Base-by-base conservation (phyloP, 1,140 invertebrate species). In the Chrysomallon squamiferum region DNA sequence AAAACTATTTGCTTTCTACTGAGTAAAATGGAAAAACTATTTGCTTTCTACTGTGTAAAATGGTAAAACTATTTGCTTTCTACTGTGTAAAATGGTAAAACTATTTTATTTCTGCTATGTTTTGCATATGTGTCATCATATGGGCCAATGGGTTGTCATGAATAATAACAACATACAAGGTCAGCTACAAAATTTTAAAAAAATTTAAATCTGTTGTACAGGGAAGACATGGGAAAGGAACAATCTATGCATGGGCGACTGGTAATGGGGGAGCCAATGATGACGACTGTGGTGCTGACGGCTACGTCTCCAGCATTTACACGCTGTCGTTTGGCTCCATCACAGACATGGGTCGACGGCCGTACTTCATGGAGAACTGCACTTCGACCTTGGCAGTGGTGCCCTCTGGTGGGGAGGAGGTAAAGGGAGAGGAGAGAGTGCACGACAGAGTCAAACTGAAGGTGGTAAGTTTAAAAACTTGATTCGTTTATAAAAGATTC, bases 161-260 rank as follows among this genome's bases (percentile, higher is more conserved):
- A n/a, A n/a, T n/a, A n/a, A n/a, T n/a, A n/a, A n/a, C n/a, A n/a
- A n/a, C n/a, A n/a, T n/a, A n/a, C n/a, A n/a, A n/a, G n/a, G n/a
- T n/a, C n/a, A n/a, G n/a, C n/a, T n/a, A n/a, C n/a, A n/a, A n/a
- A n/a, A n/a, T n/a, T n/a, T n/a, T n/a, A n/a, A n/a, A n/a, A n/a
- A n/a, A n/a, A n/a, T n/a, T n/a, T n/a, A n/a, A n/a, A n/a, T n/a
- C n/a, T n/a, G n/a, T n/a, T n/a, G n/a, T n/a, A n/a, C n/a, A 87
- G 86, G 87, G 87, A 43, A 70, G 87, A 9, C 65, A 72, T 35
- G 86, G 85, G 2, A 72, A 75, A 59, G 87, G 87, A 0, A 78
- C 68, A 9, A 81, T 88, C 25, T 87, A 77, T 73, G 83, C 87
- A 2, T 88, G 87, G 87, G 87, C 87, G 1, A 84, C 86, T 22